Evolutionary conservation across 2,888 invertebrate species (phyloP).

Genomic region (Eilema sororculum): DNA sequence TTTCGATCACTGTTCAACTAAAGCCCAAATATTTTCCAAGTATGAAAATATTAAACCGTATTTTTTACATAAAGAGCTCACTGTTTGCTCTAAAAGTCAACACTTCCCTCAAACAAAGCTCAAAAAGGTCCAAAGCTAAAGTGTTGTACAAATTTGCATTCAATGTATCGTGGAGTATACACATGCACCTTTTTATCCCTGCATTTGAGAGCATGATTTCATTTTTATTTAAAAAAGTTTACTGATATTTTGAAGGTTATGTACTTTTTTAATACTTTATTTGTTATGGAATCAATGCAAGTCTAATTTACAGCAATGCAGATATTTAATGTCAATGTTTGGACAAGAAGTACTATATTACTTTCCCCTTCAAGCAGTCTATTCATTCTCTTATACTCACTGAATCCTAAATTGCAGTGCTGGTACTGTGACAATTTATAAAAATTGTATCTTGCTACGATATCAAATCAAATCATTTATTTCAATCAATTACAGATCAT

Average conservation of each 20-base stretch:
- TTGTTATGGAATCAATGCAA: too few relatives aligned
- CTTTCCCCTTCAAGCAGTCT: too few relatives aligned
- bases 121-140: constrained; percentile 54
- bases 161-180: constrained; percentile 33
- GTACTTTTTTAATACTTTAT: too few relatives aligned
- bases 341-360: too few relatives aligned
- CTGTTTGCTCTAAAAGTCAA: constrained; percentile 47
- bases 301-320: too few relatives aligned
- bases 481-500: too few relatives aligned
- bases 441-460: too few relatives aligned
- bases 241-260: neutral
- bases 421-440: too few relatives aligned
- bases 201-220: neutral
- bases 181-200: constrained; percentile 19
- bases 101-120: constrained; percentile 44
- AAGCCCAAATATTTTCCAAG: neutral
- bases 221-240: neutral
- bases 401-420: too few relatives aligned
- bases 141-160: constrained; percentile 61
- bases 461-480: too few relatives aligned
- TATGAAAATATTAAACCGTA: constrained; percentile 20
- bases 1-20: neutral
- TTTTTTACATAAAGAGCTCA: constrained; percentile 28
- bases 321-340: too few relatives aligned
- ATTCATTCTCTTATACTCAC: too few relatives aligned